phyloP scores from a whole-genome alignment of 2,888 invertebrate genomes.

The Xanthorhoe spadicearia region DNA sequence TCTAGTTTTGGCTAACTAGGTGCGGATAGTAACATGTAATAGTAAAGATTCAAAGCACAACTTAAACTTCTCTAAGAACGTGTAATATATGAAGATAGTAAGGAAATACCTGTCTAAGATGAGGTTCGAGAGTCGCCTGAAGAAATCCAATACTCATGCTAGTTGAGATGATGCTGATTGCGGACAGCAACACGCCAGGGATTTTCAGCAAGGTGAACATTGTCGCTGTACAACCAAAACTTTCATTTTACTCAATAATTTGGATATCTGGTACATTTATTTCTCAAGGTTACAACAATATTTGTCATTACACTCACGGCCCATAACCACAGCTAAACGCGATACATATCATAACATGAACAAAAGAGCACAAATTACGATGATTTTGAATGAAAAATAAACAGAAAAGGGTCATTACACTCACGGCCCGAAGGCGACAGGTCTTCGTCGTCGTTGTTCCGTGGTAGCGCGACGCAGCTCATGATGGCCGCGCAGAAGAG shows the following conservation, averaged over 20 bases:
- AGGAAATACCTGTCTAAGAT: slow-evolving; percentile 86
- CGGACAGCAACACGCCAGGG: slow-evolving; percentile 89
- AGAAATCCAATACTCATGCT: slow-evolving; percentile 94
- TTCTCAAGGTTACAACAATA: no score
- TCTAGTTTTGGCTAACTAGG: no score
- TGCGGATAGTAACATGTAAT: no score
- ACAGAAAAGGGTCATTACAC: slow-evolving; percentile 48
- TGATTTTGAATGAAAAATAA: background rate
- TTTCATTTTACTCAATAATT: no score
- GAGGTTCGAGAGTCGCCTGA: slow-evolving; percentile 95
- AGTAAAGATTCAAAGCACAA: no score
- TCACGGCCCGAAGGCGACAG: slow-evolving; percentile 86
- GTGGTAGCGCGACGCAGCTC: slow-evolving; percentile 89
- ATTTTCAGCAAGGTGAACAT: slow-evolving; percentile 87
- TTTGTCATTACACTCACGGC: no score
- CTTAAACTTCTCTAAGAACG: no score
- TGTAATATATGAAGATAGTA: background rate
- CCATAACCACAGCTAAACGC: no score
- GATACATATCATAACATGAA: no score
- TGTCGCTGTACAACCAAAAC: slow-evolving; percentile 78
- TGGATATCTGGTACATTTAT: no score
- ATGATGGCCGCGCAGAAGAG: slow-evolving; percentile 90
- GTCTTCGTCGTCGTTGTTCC: slow-evolving; percentile 83
- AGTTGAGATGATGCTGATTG: slow-evolving; percentile 89
- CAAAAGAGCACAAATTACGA: no score